Conservation (phyloP, 37 sponge, comb jelly and placozoan species). For the Aplysina aerophoba region DNA sequence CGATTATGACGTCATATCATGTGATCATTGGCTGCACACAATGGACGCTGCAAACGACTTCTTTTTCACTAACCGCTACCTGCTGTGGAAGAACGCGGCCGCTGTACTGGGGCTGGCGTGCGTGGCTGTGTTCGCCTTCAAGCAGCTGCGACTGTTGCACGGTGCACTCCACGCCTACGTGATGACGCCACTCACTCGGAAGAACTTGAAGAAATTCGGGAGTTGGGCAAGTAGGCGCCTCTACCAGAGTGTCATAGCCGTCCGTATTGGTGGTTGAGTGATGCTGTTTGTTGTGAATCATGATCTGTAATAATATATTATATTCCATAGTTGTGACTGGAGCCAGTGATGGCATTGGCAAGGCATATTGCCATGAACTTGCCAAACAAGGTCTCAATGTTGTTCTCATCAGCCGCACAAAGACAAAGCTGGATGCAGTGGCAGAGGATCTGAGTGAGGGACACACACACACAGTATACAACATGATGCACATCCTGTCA, state of each 20-base stretch:
- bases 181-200: conserved; percentile 29
- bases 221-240: conserved; percentile 68
- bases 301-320: too few relatives aligned
- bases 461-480: too few relatives aligned
- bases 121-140: conserved; percentile 3
- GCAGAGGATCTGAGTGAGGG: conserved; percentile 30
- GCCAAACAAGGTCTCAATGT: conserved; percentile 47
- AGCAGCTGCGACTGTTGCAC: conserved; percentile 9
- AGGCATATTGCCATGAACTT: conserved; percentile 38
- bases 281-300: too few relatives aligned
- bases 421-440: conserved; percentile 37
- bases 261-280: too few relatives aligned
- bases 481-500: too few relatives aligned
- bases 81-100: conserved; percentile 6
- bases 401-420: conserved; percentile 44
- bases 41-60: conserved; percentile 19
- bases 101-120: conserved; percentile 9
- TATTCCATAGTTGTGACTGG: conserved; percentile 57
- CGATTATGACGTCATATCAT: too few relatives aligned
- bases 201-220: conserved; percentile 65
- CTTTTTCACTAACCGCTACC: not conserved
- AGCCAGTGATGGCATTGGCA: conserved; percentile 53
- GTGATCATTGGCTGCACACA: too few relatives aligned
- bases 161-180: conserved; percentile 12
- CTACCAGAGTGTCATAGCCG: too few relatives aligned